phyloP scores from a whole-genome alignment of 1,140 invertebrate species.

The Calliphora vicina region DNA sequence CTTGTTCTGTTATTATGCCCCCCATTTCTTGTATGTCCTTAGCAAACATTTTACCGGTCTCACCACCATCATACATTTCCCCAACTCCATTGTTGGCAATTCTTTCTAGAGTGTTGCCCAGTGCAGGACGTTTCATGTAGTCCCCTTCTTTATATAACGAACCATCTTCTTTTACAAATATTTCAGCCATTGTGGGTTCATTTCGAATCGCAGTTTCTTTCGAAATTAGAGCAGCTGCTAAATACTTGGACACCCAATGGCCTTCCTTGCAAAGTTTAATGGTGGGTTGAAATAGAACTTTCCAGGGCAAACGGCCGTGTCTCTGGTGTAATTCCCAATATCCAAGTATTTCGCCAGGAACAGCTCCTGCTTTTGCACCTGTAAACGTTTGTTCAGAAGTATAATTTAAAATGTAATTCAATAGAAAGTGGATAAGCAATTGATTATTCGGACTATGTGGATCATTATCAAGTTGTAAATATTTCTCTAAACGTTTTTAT shows the following conservation, averaged over 20 bases:
- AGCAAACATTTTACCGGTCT: constrained; percentile 71
- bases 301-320: constrained; percentile 85
- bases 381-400: constrained; percentile 38
- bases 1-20: constrained; percentile 81
- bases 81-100: constrained; percentile 74
- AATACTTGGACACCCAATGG: constrained; percentile 75
- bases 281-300: constrained; percentile 78
- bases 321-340: constrained; percentile 82
- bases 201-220: constrained; percentile 67
- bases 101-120: constrained; percentile 77
- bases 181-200: constrained; percentile 70
- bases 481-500: too few species aligned
- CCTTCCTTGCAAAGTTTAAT: constrained; percentile 79
- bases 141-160: constrained; percentile 74
- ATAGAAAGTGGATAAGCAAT: too few species aligned
- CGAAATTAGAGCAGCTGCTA: constrained; percentile 70
- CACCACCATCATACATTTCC: constrained; percentile 75
- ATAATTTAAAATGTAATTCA: too few species aligned
- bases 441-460: too few species aligned
- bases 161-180: constrained; percentile 74
- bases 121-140: constrained; percentile 70
- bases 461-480: too few species aligned
- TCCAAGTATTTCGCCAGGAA: constrained; percentile 91
- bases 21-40: constrained; percentile 73
- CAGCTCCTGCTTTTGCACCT: constrained; percentile 80